Evolutionary conservation across 2,888 invertebrate genomes (phyloP), one percentile per base, ranked within the genome.

Genomic region (Volucella inanis): DNA sequence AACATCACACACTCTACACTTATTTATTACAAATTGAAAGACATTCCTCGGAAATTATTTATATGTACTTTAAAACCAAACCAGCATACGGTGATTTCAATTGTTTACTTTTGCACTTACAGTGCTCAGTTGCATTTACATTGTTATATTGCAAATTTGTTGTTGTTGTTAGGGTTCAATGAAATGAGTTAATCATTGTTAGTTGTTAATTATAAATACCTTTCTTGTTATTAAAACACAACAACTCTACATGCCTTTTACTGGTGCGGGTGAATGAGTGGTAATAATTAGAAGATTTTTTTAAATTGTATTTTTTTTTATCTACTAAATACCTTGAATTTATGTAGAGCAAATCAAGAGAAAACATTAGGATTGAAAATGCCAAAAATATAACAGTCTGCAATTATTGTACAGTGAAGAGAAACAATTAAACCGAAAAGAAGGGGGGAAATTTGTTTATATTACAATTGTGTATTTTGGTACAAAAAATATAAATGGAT

Each of bases 321-420:
- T 81, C 62, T 81, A 88, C 87, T 88, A 89, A 89, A 90, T 92
- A 92, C 92, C 92, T 92, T 92, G 92, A 92, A 89, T 90, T 91
- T 90, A 92, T 92, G 92, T 92, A 92, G 92, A 92, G 91, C 91
- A 92, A 92, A 92, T 92, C 92, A 92, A 92, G 90, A 90, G 91
- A 92, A 92, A 92, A 92, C 91, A 92, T 92, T 92, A 92, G 90
- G 91, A 92, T 90, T 90, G 92, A 92, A 92, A 92, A 91, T 90
- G 90, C 92, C 92, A 92, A 92, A 92, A 92, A 92, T 91, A 92
- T 91, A 90, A 92, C 88, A 90, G 92, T 92, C 92, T 92, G 91
- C 91, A 90, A 89, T 89, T 89, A 89, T 87, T 87, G 86, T 82
- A 88, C 76, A 87, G 83, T 87, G 87, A 87, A 78, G 87, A 72